Percentiles rank a stretch among this genome's conserved stretches.
Conservation (phyloP, 1,140 invertebrate genomes). For the Dreissena polymorpha region DNA sequence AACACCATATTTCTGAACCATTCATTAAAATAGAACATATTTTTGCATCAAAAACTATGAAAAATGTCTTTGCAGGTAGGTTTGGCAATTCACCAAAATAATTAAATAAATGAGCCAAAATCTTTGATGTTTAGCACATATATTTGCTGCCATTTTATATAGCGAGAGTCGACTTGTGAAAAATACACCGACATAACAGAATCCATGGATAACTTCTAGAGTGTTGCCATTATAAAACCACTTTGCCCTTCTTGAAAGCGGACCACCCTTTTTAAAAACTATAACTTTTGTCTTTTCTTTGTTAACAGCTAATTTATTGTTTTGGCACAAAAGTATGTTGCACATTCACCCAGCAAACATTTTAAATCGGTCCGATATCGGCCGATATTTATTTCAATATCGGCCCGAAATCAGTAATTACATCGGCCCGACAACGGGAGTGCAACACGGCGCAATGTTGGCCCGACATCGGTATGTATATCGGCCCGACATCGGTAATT, state of each 20-base stretch:
- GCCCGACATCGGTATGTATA: no score
- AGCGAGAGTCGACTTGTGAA: conserved; percentile 6
- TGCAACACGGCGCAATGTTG: no score
- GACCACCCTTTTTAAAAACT: conserved; percentile 19
- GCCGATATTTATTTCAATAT: no score
- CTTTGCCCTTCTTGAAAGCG: conserved; percentile 4
- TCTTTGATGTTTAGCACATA: background rate
- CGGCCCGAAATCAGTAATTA: no score
- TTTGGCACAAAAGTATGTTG: background rate
- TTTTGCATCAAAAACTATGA: conserved; percentile 16
- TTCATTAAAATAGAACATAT: background rate
- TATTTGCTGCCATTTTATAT: conserved; percentile 14
- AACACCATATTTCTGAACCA: conserved; percentile 4
- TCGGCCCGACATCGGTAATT: no score
- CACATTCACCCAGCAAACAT: no score
- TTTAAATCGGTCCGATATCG: no score
- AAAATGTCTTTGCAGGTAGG: background rate
- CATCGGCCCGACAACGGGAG: no score
- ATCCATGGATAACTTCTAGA: background rate
- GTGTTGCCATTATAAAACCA: conserved; percentile 2
- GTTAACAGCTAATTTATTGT: background rate
- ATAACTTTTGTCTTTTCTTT: conserved; percentile 6
- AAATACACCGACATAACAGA: conserved; percentile 16
- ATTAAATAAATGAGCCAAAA: background rate
- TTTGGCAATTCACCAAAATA: background rate